Evolutionary conservation across 2,113 vertebrate genomes (phyloP), one percentile per base, ranked within the genome.

Genomic region (Gadus chalcogrammus): DNA sequence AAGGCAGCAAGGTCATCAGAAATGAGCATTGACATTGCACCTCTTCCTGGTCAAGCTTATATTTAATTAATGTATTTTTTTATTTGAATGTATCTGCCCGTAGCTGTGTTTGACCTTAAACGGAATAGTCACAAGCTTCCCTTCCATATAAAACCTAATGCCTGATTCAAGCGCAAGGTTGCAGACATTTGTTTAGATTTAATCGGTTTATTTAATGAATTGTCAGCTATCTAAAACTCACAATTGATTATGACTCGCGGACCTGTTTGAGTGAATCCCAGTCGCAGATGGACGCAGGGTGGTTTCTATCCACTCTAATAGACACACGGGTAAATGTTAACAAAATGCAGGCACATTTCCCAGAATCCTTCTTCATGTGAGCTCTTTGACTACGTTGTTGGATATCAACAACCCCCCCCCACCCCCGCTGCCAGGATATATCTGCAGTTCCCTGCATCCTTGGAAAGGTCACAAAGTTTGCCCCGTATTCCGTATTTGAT

Each of bases 121-220:
- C 78, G 52, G 68, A 84, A 85, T 81, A 80, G 77, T 38, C 70
- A 65, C 69, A 69, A 67, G 75, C 67, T 76, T 70, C 55, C 68
- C 79, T 88, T 87, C 88, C 85, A 91, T 90, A 89, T 85, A 83
- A 90, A 90, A 91, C 91, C 86, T 89, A 88, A 89, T 86, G 77
- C 70, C 76, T 64, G 75, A 82, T 82, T 83, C 71, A 87, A 85
- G 79, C 59, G 8, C 28, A 3, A 67, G 75, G 66, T 71, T 80
- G 42, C 48, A 70, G 72, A 64, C 55, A 5, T 58, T 64, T 73
- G 17, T 59, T 56, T 65, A 48, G 42, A 48, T 72, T 64, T 55
- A 61, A 67, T 62, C 63, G 3, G 1, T 48, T 5, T 48, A 48
- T 48, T 48, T 48, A 48, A 48, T 48, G 42, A 48, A 48, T 69